Conservation (phyloP, 2,797 vertebrate species). For the Oreortyx pictus region DNA sequence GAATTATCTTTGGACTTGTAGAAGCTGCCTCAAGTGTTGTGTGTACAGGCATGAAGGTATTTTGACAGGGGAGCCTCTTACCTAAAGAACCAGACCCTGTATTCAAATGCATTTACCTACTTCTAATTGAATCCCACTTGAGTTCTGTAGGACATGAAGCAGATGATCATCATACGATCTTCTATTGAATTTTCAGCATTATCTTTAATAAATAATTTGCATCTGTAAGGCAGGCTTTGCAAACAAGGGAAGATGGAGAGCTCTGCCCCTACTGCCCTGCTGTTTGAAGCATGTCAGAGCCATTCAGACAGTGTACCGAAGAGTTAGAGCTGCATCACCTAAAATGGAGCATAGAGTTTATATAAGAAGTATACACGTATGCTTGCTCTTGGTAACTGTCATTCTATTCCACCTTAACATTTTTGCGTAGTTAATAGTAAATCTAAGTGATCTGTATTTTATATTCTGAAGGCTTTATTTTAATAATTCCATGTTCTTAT, state of each 20-base stretch:
- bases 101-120: constrained; percentile 38
- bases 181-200: constrained; percentile 63
- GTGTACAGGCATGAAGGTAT: not conserved
- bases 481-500: not conserved
- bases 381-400: not conserved
- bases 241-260: not conserved
- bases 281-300: not conserved
- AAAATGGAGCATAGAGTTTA: not conserved
- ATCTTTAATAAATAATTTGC: constrained; percentile 20
- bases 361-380: not conserved
- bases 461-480: not conserved
- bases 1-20: constrained; percentile 29
- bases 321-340: not conserved
- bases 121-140: constrained; percentile 50
- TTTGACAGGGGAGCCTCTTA: not conserved
- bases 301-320: not conserved
- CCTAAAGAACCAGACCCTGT: not conserved
- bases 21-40: constrained; percentile 3
- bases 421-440: not conserved
- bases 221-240: constrained; percentile 5
- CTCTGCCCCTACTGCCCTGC: not conserved
- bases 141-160: constrained; percentile 48
- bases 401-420: not conserved
- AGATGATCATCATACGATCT: constrained; percentile 12
- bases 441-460: not conserved